A percentile compares a stretch with the other conserved stretches of the same genome.
Conservation (phyloP, 2,888 invertebrate species). For the Linnaemya tessellans region DNA sequence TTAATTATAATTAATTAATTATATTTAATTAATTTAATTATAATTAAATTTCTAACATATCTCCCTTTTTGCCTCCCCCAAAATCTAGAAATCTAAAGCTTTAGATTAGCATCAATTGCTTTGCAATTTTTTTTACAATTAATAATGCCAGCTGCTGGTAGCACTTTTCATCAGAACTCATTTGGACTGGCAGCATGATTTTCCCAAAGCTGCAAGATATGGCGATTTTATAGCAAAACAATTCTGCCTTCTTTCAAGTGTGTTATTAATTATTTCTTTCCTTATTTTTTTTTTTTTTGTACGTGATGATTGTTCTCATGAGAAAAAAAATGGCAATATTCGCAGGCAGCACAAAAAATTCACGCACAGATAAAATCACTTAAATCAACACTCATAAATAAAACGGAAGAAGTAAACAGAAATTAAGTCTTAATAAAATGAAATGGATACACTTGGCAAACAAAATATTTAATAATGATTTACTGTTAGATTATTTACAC, state of each 20-base stretch:
- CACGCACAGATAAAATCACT: not conserved
- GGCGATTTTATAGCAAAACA: not conserved
- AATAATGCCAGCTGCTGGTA: not conserved
- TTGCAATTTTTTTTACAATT: too few species aligned
- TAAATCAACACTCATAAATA: not conserved
- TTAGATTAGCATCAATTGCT: too few species aligned
- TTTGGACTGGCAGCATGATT: not conserved
- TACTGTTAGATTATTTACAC: slow-evolving; percentile 9
- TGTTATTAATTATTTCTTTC: slow-evolving; percentile 1
- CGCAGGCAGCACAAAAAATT: slow-evolving; percentile 1
- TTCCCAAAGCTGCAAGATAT: not conserved
- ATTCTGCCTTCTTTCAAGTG: not conserved
- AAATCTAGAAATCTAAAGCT: too few species aligned
- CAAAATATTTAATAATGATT: slow-evolving; percentile 23
- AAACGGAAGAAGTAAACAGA: slow-evolving; percentile 1
- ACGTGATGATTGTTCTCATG: not conserved
- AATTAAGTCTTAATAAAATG: not conserved
- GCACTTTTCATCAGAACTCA: not conserved
- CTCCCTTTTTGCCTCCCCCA: too few species aligned
- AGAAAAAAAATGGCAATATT: not conserved
- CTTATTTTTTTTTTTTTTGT: slow-evolving; percentile 2
- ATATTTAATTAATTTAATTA: too few species aligned
- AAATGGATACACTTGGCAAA: slow-evolving; percentile 1
- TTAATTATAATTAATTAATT: too few species aligned
- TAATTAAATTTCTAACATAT: too few species aligned